These are phyloP conservation scores for Cricetomys ansorgei DNA, from an alignment of 2,113 vertebrate species.

Conservation along the genomic window DNA sequence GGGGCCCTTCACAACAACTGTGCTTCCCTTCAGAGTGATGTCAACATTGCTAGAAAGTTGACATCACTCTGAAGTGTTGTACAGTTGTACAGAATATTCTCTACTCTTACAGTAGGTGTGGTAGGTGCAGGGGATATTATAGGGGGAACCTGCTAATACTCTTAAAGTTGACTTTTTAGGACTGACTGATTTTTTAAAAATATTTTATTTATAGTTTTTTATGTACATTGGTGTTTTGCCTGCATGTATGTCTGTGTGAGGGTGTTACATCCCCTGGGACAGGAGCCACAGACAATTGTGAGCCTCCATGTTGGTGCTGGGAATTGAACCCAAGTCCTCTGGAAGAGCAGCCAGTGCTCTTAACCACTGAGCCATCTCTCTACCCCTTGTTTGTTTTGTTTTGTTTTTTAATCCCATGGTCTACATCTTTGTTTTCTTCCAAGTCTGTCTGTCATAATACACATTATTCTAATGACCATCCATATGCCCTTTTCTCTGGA, in stretches of 20 bases:
- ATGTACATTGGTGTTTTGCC: too few relatives aligned
- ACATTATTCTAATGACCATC: neutral
- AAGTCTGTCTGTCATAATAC: neutral
- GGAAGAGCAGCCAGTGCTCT: too few relatives aligned
- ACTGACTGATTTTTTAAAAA: too few relatives aligned
- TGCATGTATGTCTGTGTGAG: too few relatives aligned
- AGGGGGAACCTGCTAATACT: neutral
- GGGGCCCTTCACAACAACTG: neutral
- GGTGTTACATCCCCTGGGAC: too few relatives aligned
- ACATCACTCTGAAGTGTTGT: too few relatives aligned
- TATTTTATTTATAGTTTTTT: too few relatives aligned
- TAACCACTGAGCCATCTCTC: too few relatives aligned
- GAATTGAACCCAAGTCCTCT: too few relatives aligned
- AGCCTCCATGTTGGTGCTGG: too few relatives aligned
- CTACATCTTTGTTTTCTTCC: neutral
- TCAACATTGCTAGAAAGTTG: neutral
- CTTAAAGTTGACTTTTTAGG: neutral
- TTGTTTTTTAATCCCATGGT: neutral
- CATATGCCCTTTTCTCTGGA: neutral
- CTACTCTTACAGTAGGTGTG: neutral
- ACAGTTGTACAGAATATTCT: neutral
- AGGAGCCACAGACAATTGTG: too few relatives aligned
- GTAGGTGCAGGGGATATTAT: neutral
- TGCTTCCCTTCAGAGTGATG: neutral
- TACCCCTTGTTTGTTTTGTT: neutral